A percentile compares a stretch with the other conserved stretches of the same genome.
Evolutionary conservation across 2,888 invertebrate genomes (phyloP).

Genomic region (Anodontia alba): DNA sequence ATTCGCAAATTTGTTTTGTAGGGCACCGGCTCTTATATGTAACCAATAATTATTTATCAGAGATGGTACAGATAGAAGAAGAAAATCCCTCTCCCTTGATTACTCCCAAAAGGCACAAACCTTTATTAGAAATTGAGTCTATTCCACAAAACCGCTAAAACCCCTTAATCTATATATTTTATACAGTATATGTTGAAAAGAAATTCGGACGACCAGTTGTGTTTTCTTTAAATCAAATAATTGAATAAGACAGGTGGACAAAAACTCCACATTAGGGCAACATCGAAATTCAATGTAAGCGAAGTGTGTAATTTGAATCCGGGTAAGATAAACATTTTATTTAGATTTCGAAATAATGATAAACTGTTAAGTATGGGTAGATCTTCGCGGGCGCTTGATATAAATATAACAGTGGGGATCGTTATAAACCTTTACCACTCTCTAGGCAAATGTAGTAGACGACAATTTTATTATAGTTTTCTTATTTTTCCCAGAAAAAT

Average conservation of each 20-base stretch:
- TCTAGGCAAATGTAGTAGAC: too few species aligned
- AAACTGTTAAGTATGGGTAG: constrained; percentile 13
- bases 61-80: neutral
- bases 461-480: too few species aligned
- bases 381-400: neutral
- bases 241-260: constrained; percentile 17
- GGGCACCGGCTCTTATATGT: too few species aligned
- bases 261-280: constrained; percentile 3
- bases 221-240: constrained; percentile 14
- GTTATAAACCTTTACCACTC: too few species aligned
- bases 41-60: neutral
- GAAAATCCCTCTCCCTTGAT: neutral
- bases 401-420: neutral
- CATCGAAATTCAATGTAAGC: constrained; percentile 1
- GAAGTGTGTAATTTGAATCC: constrained; percentile 14
- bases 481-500: too few species aligned
- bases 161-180: constrained; percentile 14
- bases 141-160: constrained; percentile 2
- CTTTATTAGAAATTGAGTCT: constrained; percentile 10
- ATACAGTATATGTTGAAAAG: constrained; percentile 1
- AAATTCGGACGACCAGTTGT: neutral
- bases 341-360: neutral
- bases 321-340: constrained; percentile 14
- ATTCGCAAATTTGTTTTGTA: too few species aligned
- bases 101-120: neutral